Base-by-base conservation (phyloP, 1,140 invertebrate species). In the Helicoverpa armigera region DNA sequence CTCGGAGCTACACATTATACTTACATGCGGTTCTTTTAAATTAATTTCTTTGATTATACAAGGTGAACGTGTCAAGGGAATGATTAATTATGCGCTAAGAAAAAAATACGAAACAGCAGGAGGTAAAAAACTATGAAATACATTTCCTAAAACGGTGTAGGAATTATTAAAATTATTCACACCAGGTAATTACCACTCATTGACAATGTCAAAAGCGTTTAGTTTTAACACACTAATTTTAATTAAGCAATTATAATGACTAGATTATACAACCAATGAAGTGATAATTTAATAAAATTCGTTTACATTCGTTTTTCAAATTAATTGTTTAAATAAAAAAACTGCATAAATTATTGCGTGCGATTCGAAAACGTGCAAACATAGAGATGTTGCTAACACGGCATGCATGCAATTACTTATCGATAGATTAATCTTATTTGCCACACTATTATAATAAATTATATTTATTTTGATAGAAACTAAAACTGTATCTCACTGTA, bases 161-260 rank as follows among this genome's bases (percentile, higher is more conserved):
- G 9, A 11, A 67, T 18, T 58, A 74, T 18, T 53, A 54, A 31
- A 54, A 74, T 58, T 74, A 72, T 54, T 54, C 29, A 18, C 23
- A 60, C 29, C 31, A 16, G 51, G 29, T 5, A 16, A 60, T 11
- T 60, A n/a, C 23, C 58, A 60, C 11, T 29, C 13, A 29, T 60
- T 60, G 18, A 29, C 7, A 29, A 29, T 3, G 23, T 16, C 58
- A 18, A 23, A 60, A 60, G 29, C 58, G 29, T 29, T 60, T 29
- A 60, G 9, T 60, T 23, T 29, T 9, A 29, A 60, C 18, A 29
- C 13, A 18, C 58, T 60, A 60, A 60, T 60, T 29, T 58, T 29
- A 60, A 29, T 18, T 11, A 60, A 29, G 58, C 18, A 29, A 60
- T 29, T 23, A 23, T 3, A 29, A 60, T 60, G 23, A 31, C 2